Conservation (phyloP, 2,888 invertebrate genomes). For the Ophion slaviceki region DNA sequence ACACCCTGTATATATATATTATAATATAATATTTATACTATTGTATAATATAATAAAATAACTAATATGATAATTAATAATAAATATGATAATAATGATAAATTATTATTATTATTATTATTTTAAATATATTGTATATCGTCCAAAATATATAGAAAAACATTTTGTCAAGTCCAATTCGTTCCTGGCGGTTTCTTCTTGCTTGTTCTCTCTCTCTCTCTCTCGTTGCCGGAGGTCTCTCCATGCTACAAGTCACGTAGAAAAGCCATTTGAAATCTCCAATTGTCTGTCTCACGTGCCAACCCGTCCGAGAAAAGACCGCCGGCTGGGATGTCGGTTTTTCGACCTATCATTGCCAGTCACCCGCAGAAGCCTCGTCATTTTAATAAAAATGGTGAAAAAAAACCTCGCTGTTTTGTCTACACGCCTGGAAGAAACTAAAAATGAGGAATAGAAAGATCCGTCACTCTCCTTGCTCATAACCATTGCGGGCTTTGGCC, state of each 20-base stretch:
- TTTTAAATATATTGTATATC: conserved; percentile 31
- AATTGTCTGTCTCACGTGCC: conserved; percentile 55
- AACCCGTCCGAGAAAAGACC: conserved; percentile 38
- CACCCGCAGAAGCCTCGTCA: conserved; percentile 1
- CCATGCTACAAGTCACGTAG: conserved; percentile 62
- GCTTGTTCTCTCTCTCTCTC: not conserved
- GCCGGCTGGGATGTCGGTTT: conserved; percentile 35
- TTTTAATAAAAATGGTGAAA: not conserved
- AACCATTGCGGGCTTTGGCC: not conserved
- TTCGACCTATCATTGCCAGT: conserved; percentile 48
- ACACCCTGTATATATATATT: too few relatives aligned
- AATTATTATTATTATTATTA: too few relatives aligned
- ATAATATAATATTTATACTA: too few relatives aligned
- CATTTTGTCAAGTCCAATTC: conserved; percentile 37
- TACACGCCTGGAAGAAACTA: not conserved
- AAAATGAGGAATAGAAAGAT: not conserved
- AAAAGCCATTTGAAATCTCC: conserved; percentile 68
- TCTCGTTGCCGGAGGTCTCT: conserved; percentile 27
- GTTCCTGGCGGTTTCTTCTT: conserved; percentile 9
- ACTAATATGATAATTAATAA: too few relatives aligned
- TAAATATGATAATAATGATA: too few relatives aligned
- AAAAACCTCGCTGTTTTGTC: not conserved
- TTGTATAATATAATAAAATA: too few relatives aligned
- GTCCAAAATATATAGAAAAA: conserved; percentile 49
- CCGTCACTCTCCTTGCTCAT: not conserved